Evolutionary conservation across 2,888 invertebrate genomes (phyloP).

Genomic region (Erebia aethiops): DNA sequence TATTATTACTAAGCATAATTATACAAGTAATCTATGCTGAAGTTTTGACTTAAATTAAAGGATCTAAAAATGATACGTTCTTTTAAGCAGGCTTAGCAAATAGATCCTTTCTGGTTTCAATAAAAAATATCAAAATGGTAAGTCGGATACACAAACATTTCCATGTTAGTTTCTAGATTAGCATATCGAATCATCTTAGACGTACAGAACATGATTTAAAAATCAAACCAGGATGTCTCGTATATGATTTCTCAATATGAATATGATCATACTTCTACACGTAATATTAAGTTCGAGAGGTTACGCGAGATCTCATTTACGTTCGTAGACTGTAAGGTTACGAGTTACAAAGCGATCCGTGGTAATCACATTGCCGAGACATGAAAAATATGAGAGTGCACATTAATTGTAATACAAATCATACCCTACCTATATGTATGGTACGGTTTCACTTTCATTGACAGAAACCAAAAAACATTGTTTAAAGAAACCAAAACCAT

Average conservation of each 20-base stretch:
- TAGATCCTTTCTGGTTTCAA: no score
- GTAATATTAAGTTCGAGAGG: conserved; percentile 39
- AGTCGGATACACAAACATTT: no score
- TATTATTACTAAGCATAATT: no score
- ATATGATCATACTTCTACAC: conserved; percentile 2
- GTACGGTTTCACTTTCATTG: no score
- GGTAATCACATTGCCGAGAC: conserved; percentile 54
- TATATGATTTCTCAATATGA: background rate
- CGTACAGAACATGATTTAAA: background rate
- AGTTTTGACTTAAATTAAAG: no score
- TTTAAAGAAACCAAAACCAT: no score
- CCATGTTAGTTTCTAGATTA: background rate
- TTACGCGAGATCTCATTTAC: conserved; percentile 52
- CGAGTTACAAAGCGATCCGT: conserved; percentile 47
- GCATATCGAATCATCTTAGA: background rate
- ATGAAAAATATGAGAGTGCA: conserved; percentile 52
- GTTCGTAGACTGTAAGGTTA: conserved; percentile 44
- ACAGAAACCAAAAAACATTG: no score
- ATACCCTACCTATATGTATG: background rate
- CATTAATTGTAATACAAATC: background rate
- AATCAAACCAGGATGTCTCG: background rate
- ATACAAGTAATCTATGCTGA: no score
- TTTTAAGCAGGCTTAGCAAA: no score
- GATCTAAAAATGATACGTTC: no score
- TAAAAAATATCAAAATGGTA: no score